Conservation (phyloP, 2,797 vertebrate genomes). For the Apogon talboti region DNA sequence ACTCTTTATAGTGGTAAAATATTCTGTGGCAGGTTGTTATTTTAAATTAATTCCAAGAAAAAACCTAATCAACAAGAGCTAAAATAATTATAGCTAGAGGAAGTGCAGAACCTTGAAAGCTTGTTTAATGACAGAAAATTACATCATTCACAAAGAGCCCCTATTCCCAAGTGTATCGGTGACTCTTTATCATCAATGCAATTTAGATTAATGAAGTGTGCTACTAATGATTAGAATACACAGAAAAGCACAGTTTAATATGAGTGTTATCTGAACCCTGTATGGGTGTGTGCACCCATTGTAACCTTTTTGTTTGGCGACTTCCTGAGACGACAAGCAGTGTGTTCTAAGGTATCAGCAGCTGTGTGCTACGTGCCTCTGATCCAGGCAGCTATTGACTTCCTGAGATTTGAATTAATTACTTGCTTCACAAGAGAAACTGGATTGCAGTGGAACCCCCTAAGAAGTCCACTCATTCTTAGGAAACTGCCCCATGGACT, state of each 20-base stretch:
- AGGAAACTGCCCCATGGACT: slow-evolving; percentile 87
- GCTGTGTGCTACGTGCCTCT: slow-evolving; percentile 81
- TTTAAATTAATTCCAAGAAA: slow-evolving; percentile 23
- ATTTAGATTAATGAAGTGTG: slow-evolving; percentile 57
- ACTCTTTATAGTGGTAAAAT: neutral
- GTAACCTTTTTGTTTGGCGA: slow-evolving; percentile 65
- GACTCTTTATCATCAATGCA: slow-evolving; percentile 37
- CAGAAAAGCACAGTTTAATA: slow-evolving; percentile 51
- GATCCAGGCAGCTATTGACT: slow-evolving; percentile 84
- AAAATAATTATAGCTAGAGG: slow-evolving; percentile 75
- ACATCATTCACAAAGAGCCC: slow-evolving; percentile 64
- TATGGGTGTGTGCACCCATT: slow-evolving; percentile 63
- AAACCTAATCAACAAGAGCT: slow-evolving; percentile 38
- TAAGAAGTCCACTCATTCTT: slow-evolving; percentile 86
- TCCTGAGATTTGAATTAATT: slow-evolving; percentile 89
- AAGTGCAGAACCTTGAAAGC: slow-evolving; percentile 64
- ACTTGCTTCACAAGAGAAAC: slow-evolving; percentile 86
- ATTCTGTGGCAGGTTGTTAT: slow-evolving; percentile 11
- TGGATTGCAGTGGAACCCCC: slow-evolving; percentile 83
- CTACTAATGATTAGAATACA: slow-evolving; percentile 29
- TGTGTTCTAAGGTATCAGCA: slow-evolving; percentile 76
- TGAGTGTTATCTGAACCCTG: slow-evolving; percentile 54
- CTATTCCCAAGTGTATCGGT: slow-evolving; percentile 44
- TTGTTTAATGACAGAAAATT: slow-evolving; percentile 61
- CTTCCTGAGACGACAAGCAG: slow-evolving; percentile 78